phyloP scores from a whole-genome alignment of 1,140 invertebrate genomes.

The Anastrepha obliqua region DNA sequence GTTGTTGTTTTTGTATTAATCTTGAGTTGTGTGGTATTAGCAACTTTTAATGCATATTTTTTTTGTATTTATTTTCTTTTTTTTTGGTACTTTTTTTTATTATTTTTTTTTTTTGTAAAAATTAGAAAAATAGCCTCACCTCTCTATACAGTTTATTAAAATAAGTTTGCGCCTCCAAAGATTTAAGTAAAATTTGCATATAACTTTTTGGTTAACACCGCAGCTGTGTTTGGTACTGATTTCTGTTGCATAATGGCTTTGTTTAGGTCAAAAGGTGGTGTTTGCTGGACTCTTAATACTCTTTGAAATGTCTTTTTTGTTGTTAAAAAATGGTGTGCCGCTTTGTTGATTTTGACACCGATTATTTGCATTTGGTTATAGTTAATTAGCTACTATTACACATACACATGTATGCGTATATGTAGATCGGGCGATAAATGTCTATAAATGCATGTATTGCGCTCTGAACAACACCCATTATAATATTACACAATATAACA shows the following conservation, averaged over 20 bases:
- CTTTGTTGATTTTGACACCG: constrained; percentile 17
- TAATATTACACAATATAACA: too few relatives aligned
- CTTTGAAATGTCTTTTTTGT: not conserved
- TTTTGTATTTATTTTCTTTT: not conserved
- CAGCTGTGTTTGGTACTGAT: not conserved
- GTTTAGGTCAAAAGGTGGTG: constrained; percentile 35
- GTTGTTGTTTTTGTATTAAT: not conserved
- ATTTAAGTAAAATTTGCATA: constrained; percentile 45
- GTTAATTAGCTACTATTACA: constrained; percentile 8
- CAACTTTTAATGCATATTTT: not conserved
- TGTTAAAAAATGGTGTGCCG: not conserved
- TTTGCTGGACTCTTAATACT: not conserved
- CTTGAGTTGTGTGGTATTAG: not conserved
- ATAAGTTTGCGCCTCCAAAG: not conserved
- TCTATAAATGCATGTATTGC: not conserved
- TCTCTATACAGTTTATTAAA: not conserved
- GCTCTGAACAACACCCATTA: too few relatives aligned
- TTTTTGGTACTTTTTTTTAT: not conserved
- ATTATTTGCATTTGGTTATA: not conserved
- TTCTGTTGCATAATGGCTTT: not conserved
- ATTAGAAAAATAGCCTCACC: not conserved
- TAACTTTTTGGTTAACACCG: constrained; percentile 11
- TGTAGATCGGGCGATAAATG: not conserved
- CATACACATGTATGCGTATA: not conserved
- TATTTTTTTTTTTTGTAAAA: not conserved